These are phyloP conservation scores for Ibidorhyncha struthersii DNA, from an alignment of 2,113 vertebrate species.

Conservation along the genomic window DNA sequence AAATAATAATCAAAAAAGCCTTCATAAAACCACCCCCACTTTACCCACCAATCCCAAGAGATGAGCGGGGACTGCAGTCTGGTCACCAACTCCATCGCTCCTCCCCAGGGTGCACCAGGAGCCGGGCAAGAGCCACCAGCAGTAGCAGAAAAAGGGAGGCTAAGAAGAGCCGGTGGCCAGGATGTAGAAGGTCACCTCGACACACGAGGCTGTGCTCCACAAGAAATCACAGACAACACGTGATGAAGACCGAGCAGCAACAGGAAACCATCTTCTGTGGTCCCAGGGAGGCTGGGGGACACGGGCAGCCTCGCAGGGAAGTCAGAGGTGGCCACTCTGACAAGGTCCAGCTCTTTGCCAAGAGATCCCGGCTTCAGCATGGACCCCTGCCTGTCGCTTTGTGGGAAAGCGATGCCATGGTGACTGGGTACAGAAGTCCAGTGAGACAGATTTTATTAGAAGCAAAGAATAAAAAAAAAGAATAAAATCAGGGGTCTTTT, in stretches of 20 bases:
- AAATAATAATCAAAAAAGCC: not conserved
- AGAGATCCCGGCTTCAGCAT: fast-evolving
- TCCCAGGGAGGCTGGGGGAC: not conserved
- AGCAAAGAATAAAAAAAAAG: not conserved
- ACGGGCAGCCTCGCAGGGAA: fast-evolving
- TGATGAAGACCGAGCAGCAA: not conserved
- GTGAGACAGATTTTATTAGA: not conserved
- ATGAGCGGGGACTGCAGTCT: not conserved
- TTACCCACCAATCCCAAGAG: not conserved
- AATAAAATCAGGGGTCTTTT: not conserved
- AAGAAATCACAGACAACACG: not conserved
- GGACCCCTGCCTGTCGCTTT: not conserved
- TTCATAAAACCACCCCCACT: not conserved
- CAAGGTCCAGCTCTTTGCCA: not conserved
- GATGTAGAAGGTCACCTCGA: not conserved
- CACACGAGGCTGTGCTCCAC: not conserved
- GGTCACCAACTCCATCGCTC: not conserved
- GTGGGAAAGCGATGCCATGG: not conserved
- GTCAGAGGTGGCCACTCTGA: not conserved
- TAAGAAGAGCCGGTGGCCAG: not conserved
- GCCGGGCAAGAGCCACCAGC: not conserved
- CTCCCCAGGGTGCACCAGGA: not conserved
- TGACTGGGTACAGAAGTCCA: not conserved
- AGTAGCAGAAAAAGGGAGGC: not conserved
- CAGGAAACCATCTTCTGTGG: not conserved